Conservation (phyloP, 2,888 invertebrate species). For the Ectobius pallidus region DNA sequence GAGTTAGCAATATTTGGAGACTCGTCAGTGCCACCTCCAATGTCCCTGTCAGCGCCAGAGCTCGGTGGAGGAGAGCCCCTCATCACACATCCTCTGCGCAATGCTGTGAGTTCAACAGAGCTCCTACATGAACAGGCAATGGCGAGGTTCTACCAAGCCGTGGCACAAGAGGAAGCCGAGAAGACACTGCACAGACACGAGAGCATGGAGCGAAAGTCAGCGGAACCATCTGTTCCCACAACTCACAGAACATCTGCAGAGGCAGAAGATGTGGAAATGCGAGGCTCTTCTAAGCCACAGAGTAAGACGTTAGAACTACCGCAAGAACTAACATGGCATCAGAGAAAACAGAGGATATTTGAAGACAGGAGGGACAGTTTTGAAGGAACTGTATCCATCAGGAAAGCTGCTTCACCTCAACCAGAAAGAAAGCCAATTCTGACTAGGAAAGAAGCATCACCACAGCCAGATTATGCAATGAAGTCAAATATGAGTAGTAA, state of each 20-base stretch:
- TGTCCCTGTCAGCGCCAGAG: slow-evolving; percentile 83
- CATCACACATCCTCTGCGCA: slow-evolving; percentile 57
- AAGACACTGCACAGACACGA: slow-evolving; percentile 46
- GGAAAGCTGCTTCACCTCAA: not conserved
- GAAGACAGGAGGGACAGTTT: not conserved
- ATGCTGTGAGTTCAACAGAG: slow-evolving; percentile 82
- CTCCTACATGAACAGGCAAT: slow-evolving; percentile 81
- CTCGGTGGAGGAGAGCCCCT: slow-evolving; percentile 56
- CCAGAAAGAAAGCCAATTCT: too few relatives aligned
- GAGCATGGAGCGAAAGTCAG: slow-evolving; percentile 31
- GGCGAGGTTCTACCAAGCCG: slow-evolving; percentile 80
- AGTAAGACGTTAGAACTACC: not conserved
- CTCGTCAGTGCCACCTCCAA: slow-evolving; percentile 69
- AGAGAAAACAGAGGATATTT: not conserved
- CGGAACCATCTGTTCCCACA: too few relatives aligned
- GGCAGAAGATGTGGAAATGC: not conserved
- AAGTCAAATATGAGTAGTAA: too few relatives aligned
- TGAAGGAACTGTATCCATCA: not conserved
- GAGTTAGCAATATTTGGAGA: not conserved
- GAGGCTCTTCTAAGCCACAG: not conserved
- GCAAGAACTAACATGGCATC: not conserved
- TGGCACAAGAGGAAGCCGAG: slow-evolving; percentile 74
- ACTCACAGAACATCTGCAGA: not conserved
- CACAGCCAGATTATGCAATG: too few relatives aligned
- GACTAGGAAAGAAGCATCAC: too few relatives aligned